Conservation (phyloP, 1,140 invertebrate genomes). For the Patella vulgata region DNA sequence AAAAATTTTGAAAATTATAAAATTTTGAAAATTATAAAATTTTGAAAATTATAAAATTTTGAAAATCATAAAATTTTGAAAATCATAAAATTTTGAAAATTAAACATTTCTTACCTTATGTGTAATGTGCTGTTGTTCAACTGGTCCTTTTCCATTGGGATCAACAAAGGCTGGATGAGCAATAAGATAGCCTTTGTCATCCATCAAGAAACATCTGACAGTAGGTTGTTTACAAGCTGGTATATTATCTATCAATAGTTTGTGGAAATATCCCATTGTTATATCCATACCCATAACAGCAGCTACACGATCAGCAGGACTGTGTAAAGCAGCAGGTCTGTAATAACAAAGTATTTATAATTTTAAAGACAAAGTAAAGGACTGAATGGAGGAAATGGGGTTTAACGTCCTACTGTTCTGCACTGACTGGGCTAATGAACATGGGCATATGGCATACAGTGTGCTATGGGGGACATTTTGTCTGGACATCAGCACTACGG, state of each 20-base stretch:
- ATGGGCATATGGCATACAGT: no score
- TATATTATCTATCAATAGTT: slow-evolving; percentile 67
- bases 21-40: no score
- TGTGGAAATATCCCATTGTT: slow-evolving; percentile 84
- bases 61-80: no score
- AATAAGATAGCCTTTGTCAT: slow-evolving; percentile 88
- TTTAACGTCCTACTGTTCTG: no score
- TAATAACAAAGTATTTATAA: slow-evolving; percentile 18
- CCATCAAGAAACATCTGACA: slow-evolving; percentile 86
- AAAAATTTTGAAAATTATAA: no score
- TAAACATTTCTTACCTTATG: slow-evolving; percentile 72
- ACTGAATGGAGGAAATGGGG: background rate
- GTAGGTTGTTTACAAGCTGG: slow-evolving; percentile 60
- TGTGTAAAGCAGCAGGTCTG: slow-evolving; percentile 69
- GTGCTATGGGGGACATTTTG: no score
- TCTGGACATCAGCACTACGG: no score
- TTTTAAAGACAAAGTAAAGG: background rate
- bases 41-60: no score
- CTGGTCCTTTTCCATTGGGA: slow-evolving; percentile 70
- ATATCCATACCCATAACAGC: slow-evolving; percentile 86
- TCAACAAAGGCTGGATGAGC: slow-evolving; percentile 86
- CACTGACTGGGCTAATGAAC: no score
- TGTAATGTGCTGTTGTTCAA: slow-evolving; percentile 83
- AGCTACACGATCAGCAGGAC: slow-evolving; percentile 65
- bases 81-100: no score